Conservation (phyloP, 2,113 vertebrate genomes). For the Mormyrus iriodes region DNA sequence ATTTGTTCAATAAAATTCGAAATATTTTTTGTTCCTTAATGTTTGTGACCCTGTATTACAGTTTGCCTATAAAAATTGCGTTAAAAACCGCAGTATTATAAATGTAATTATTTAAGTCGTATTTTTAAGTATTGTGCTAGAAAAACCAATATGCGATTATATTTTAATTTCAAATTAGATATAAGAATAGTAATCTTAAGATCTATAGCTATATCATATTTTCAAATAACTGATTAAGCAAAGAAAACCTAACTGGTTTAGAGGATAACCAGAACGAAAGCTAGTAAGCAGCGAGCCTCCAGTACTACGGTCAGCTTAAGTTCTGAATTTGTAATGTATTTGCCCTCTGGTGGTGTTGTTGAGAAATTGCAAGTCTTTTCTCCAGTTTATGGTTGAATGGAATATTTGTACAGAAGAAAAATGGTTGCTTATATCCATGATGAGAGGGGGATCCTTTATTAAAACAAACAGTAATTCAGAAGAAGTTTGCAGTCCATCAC, state of each 20-base stretch:
- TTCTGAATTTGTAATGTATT: background rate
- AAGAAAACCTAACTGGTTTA: background rate
- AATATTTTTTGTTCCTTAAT: background rate
- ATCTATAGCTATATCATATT: background rate
- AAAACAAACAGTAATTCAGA: background rate
- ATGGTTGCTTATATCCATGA: background rate
- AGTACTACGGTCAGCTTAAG: background rate
- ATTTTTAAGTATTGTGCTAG: background rate
- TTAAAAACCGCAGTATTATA: background rate
- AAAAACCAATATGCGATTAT: background rate
- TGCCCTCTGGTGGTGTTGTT: slow-evolving; percentile 6
- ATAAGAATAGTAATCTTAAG: background rate
- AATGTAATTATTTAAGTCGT: background rate
- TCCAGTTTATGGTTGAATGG: background rate
- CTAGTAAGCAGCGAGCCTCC: background rate
- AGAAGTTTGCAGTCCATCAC: background rate
- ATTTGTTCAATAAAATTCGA: background rate
- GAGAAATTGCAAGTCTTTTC: background rate
- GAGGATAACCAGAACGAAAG: background rate
- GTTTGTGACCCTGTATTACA: background rate
- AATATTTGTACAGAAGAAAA: background rate
- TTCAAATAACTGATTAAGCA: background rate
- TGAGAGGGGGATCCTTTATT: background rate
- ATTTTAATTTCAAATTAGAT: background rate
- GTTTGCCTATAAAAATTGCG: background rate